Evolutionary conservation across 2,888 invertebrate species (phyloP), one percentile per base, ranked within the genome.

Genomic region (Leptopilina syphax): DNA sequence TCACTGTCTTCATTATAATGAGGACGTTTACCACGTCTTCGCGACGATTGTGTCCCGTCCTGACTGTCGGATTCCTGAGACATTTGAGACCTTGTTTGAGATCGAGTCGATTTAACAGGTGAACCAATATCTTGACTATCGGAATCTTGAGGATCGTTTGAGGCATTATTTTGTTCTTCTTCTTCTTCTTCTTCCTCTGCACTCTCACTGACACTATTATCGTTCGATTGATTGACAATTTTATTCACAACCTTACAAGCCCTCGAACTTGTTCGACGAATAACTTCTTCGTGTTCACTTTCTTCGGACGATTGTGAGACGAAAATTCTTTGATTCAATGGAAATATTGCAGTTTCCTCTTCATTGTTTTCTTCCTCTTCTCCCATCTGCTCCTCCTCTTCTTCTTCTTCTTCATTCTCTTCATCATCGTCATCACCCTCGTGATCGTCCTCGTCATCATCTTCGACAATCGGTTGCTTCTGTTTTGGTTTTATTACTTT

Each of bases 1-100:
- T 89, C 89, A 50, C 90, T 90, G 34, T 90, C 91, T 80, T 92
- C 92, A 70, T 90, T 91, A 79, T 92, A 91, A 70, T 88, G 86
- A 57, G 90, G 89, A 41, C 92, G 88, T 83, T 92, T 92, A 10
- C 87, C 73, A 13, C 73, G 86, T 27, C 84, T 85, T 78, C 89
- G 86, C 65, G 89, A 85, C n/a, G 87, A 78, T 66, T 84, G 79
- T 24, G 78, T 65, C 18, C 34, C 70, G 13, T 86, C 86, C 12
- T 80, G 85, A 77, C 83, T 85, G 18, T 83, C 81, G 1, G 84
- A 82, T 12, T 79, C 79, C 5, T 66, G 77, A 3, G 82, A 80
- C 27, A 57, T n/a, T 2, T 77, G 81, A 2, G 67, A 60, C n/a
- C 0, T 81, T 80, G 6, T 82, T 78, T 34, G 65, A 65, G 77